Conservation (phyloP, 2,113 vertebrate species). For the Narcine bancroftii region DNA sequence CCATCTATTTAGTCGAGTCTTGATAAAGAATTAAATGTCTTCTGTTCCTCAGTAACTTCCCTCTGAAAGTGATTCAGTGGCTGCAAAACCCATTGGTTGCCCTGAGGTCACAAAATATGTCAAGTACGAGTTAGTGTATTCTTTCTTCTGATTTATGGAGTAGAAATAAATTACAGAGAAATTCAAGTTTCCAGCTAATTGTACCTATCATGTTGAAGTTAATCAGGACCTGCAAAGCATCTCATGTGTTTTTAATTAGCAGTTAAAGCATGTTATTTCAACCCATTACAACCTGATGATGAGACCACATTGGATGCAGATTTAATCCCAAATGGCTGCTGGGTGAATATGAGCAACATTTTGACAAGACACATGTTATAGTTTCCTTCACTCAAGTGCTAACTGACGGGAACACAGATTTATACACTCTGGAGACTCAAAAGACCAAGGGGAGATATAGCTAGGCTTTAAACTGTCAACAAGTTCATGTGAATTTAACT, state of each 20-base stretch:
- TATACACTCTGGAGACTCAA: not conserved
- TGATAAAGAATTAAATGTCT: not conserved
- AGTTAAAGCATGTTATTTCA: constrained; percentile 6
- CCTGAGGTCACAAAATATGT: not conserved
- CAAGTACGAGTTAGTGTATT: not conserved
- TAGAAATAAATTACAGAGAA: not conserved
- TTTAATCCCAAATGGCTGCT: not conserved
- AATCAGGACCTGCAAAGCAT: not conserved
- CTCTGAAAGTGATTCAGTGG: not conserved
- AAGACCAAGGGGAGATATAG: not conserved
- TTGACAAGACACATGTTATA: not conserved
- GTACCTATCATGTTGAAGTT: not conserved
- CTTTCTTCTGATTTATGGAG: not conserved
- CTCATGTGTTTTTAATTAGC: not conserved
- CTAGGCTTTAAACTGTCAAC: not conserved
- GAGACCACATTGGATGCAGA: not conserved
- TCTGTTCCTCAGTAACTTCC: not conserved
- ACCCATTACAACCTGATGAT: not conserved
- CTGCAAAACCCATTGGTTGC: not conserved
- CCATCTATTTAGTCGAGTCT: not conserved
- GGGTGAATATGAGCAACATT: not conserved
- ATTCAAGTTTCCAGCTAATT: not conserved
- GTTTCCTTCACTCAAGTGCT: not conserved
- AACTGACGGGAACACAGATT: not conserved
- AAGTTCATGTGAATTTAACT: not conserved